Evolutionary conservation across 2,797 vertebrate genomes (phyloP).

Genomic region (Micropoecilia bifurca): DNA sequence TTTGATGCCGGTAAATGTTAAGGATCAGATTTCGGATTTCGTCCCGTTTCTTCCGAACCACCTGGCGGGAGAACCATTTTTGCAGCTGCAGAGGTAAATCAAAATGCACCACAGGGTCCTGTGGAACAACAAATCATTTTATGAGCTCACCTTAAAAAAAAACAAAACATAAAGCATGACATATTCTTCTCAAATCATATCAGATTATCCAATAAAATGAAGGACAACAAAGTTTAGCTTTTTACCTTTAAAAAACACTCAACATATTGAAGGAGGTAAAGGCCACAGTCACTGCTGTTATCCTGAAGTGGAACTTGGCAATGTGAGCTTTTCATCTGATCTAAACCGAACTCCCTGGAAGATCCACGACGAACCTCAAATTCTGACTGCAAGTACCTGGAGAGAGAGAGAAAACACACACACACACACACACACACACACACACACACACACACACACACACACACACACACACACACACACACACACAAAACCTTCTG

Average conservation of each 20-base stretch:
- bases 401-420: too few relatives aligned
- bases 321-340: conserved; percentile 85
- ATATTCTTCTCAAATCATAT: neutral
- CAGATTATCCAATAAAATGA: neutral
- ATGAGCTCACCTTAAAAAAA: conserved; percentile 8
- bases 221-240: neutral
- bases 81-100: conserved; percentile 89
- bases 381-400: conserved; percentile 93
- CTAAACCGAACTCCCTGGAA: conserved; percentile 84
- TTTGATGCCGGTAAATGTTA: conserved; percentile 87
- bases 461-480: conserved; percentile 10
- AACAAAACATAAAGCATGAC: neutral
- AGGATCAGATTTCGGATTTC: conserved; percentile 93
- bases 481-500: neutral
- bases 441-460: conserved; percentile 6
- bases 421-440: neutral
- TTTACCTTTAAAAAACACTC: conserved; percentile 94
- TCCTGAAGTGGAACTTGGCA: conserved; percentile 95
- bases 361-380: conserved; percentile 90
- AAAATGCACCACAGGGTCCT: conserved; percentile 95
- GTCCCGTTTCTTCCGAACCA: conserved; percentile 92
- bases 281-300: conserved; percentile 95
- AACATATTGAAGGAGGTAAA: conserved; percentile 94
- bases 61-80: conserved; percentile 91
- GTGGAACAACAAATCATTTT: conserved; percentile 13